phyloP scores from a whole-genome alignment of 1,140 invertebrate genomes.

The Stegodyphus mimosarum region DNA sequence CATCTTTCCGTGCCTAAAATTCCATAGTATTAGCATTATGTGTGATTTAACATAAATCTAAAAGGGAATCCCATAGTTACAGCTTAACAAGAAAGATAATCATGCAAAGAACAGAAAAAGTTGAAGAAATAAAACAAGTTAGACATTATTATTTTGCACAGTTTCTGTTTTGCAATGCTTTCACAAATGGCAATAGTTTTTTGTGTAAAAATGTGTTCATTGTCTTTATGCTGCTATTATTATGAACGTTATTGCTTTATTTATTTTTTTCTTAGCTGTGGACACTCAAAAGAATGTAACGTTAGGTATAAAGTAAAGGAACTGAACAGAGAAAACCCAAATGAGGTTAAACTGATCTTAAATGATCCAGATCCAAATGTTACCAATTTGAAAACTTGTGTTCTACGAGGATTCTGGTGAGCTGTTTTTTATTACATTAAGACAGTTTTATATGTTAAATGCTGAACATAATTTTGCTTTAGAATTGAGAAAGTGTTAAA shows the following conservation, averaged over 20 bases:
- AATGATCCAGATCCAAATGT: neutral
- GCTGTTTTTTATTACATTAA: neutral
- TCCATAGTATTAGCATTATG: too few relatives aligned
- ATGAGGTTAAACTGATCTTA: constrained; percentile 31
- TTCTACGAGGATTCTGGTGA: constrained; percentile 48
- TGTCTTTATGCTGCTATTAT: neutral
- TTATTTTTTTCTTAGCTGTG: neutral
- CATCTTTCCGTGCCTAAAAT: too few relatives aligned
- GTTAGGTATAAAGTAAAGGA: constrained; percentile 24
- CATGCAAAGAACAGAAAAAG: neutral
- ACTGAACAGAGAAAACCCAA: neutral
- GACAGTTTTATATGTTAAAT: neutral
- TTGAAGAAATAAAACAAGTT: neutral
- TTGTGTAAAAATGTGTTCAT: neutral
- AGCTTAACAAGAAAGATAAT: too few relatives aligned
- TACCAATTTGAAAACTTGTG: constrained; percentile 17
- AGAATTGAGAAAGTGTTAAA: neutral
- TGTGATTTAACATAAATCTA: too few relatives aligned
- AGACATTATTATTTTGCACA: neutral
- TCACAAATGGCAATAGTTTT: neutral
- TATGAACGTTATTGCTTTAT: neutral
- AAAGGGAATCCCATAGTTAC: too few relatives aligned
- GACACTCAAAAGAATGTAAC: neutral
- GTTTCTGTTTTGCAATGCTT: neutral
- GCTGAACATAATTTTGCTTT: neutral